phyloP scores from a whole-genome alignment of 1,140 invertebrate species.

The Drosophila bipectinata region DNA sequence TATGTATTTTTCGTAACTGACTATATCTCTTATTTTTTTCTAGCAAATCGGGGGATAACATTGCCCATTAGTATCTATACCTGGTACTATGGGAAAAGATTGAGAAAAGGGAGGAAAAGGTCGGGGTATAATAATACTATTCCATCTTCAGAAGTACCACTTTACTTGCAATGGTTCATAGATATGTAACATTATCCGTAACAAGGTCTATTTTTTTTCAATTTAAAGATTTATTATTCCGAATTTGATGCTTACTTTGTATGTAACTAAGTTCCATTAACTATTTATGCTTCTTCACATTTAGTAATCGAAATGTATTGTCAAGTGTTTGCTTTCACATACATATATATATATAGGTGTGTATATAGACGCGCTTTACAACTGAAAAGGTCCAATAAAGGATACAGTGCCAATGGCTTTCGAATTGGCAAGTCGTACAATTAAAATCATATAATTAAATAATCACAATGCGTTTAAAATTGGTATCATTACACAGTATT shows the following conservation, averaged over 20 bases:
- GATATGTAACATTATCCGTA: neutral
- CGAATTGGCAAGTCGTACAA: slow-evolving; percentile 32
- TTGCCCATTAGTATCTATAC: too few relatives aligned
- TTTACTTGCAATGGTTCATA: neutral
- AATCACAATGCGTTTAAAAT: slow-evolving; percentile 71
- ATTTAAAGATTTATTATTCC: slow-evolving; percentile 57
- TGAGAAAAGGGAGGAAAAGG: too few relatives aligned
- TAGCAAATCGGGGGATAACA: too few relatives aligned
- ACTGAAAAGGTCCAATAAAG: slow-evolving; percentile 31
- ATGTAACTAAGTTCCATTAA: slow-evolving; percentile 44
- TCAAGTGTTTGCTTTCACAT: slow-evolving; percentile 71
- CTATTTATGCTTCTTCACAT: slow-evolving; percentile 61
- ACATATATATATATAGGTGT: slow-evolving; percentile 38
- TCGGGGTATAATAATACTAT: too few relatives aligned
- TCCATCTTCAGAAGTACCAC: neutral
- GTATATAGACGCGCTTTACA: slow-evolving; percentile 34
- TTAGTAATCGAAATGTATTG: slow-evolving; percentile 75
- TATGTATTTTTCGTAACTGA: slow-evolving; percentile 20
- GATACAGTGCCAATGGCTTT: slow-evolving; percentile 10
- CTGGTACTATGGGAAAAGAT: too few relatives aligned
- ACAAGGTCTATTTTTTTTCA: slow-evolving; percentile 10
- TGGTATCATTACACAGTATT: slow-evolving; percentile 46
- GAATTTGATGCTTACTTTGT: slow-evolving; percentile 46
- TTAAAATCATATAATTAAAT: slow-evolving; percentile 73
- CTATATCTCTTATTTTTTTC: neutral